Conservation (phyloP, 2,888 invertebrate species). For the Micoletzkya japonica region DNA sequence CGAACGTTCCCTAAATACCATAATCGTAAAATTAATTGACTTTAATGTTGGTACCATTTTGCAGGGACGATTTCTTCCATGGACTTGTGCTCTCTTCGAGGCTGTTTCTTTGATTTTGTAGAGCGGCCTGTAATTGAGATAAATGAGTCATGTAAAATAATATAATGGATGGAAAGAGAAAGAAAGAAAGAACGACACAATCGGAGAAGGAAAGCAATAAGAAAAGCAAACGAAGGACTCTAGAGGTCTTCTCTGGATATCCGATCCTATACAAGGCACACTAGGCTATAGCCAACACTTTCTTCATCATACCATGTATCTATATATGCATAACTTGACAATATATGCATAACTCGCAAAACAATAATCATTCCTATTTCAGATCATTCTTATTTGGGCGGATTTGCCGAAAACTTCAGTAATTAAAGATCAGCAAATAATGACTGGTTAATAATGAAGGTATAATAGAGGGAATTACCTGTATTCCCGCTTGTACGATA, state of each 20-base stretch:
- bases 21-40: neutral
- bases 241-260: too few species aligned
- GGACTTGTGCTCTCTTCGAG: conserved; percentile 3
- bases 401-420: neutral
- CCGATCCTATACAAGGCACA: too few species aligned
- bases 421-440: too few species aligned
- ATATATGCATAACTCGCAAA: neutral
- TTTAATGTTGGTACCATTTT: conserved; percentile 5
- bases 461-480: neutral
- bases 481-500: conserved; percentile 22
- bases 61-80: conserved; percentile 1
- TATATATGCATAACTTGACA: too few species aligned
- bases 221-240: too few species aligned
- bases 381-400: neutral
- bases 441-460: too few species aligned
- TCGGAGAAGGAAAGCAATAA: too few species aligned
- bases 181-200: too few species aligned
- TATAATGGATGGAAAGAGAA: too few species aligned
- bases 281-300: too few species aligned
- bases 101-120: conserved; percentile 8
- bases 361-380: neutral
- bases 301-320: too few species aligned
- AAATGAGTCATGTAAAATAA: too few species aligned
- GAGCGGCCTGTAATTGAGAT: conserved; percentile 6
- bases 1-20: conserved; percentile 18